Percentiles rank a stretch among this genome's conserved stretches.
Evolutionary conservation across 1,140 invertebrate species (phyloP).

Genomic region (Caerostris extrusa): DNA sequence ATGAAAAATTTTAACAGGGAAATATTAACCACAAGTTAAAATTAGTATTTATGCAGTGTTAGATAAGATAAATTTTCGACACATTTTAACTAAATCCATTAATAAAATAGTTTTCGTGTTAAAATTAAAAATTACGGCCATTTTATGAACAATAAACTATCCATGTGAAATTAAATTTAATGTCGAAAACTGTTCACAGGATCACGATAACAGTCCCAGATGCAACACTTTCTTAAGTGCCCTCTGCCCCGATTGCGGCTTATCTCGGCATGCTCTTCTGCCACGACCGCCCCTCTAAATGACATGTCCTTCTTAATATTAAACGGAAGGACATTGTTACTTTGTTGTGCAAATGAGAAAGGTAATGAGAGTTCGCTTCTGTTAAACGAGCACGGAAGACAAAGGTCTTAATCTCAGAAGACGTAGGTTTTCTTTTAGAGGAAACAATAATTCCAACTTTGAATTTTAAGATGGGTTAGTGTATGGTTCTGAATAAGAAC

Average conservation of each 20-base stretch:
- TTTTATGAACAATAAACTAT: too few relatives aligned
- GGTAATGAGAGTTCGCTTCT: neutral
- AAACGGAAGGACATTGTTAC: conserved; percentile 6
- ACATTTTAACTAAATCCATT: too few relatives aligned
- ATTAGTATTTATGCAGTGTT: too few relatives aligned
- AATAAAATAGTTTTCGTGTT: too few relatives aligned
- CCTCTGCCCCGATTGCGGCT: neutral
- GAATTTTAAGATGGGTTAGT: neutral
- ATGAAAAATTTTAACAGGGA: too few relatives aligned
- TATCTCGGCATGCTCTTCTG: neutral
- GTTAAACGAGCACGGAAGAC: neutral
- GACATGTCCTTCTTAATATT: neutral
- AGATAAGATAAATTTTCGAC: too few relatives aligned
- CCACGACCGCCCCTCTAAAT: neutral
- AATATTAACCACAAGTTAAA: too few relatives aligned
- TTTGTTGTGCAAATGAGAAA: conserved; percentile 39
- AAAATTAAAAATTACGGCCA: too few relatives aligned
- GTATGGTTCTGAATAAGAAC: too few relatives aligned
- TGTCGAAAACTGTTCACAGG: too few relatives aligned
- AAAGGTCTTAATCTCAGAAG: neutral
- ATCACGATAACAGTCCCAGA: neutral
- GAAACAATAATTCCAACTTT: neutral
- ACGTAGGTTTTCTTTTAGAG: neutral
- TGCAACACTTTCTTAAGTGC: neutral
- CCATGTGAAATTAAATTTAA: too few relatives aligned